Evolutionary conservation across 2,888 invertebrate species (phyloP).

Genomic region (Frankliniella fusca): DNA sequence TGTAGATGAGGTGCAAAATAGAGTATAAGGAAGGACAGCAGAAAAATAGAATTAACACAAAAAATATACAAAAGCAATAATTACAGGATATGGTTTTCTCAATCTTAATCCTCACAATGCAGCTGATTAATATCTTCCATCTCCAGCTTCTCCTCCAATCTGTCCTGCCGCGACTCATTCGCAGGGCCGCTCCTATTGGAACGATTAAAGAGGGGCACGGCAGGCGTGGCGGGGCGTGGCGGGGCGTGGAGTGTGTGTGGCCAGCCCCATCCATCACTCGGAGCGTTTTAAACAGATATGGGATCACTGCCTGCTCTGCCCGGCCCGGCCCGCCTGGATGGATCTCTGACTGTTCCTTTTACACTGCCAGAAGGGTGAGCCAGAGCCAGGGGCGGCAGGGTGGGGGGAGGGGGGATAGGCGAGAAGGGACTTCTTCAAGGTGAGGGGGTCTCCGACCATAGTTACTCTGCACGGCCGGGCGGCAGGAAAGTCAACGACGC

Average conservation of each 20-base stretch:
- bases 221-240: too few species aligned
- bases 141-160: neutral
- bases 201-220: neutral
- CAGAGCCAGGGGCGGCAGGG: neutral
- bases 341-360: constrained; percentile 17
- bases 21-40: too few species aligned
- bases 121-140: neutral
- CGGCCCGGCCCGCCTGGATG: neutral
- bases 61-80: too few species aligned
- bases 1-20: too few species aligned
- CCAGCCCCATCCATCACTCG: constrained; percentile 11
- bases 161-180: constrained; percentile 3
- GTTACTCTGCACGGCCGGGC: too few species aligned
- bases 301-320: neutral
- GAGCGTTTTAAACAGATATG: constrained; percentile 23
- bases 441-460: too few species aligned
- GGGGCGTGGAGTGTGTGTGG: neutral
- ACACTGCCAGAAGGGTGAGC: neutral
- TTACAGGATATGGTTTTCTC: too few species aligned
- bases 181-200: neutral
- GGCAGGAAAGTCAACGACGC: too few species aligned
- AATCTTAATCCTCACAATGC: neutral
- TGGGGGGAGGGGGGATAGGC: neutral
- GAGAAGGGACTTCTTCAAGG: neutral
- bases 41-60: too few species aligned